Conservation (phyloP, 1,140 invertebrate species). For the Papilio glaucus region DNA sequence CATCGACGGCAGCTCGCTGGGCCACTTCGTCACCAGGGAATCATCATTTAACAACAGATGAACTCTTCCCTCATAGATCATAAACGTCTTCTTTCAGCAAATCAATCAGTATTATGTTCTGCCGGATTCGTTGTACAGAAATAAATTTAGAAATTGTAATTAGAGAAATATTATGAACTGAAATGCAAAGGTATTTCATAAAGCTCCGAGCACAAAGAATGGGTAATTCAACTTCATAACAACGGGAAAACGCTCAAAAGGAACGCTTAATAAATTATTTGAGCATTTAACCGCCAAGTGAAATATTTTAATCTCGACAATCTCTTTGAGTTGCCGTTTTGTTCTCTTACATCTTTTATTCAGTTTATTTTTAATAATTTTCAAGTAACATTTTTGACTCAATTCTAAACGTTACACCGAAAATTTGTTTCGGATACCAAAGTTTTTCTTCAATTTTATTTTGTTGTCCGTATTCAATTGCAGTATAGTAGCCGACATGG, state of each 20-base stretch:
- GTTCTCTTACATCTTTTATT: constrained; percentile 66
- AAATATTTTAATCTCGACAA: constrained; percentile 78
- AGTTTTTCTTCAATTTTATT: background rate
- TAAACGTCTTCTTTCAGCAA: no score
- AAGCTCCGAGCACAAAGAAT: constrained; percentile 34
- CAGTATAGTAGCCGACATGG: no score
- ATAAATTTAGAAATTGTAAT: background rate
- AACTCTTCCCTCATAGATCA: no score
- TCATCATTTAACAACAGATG: no score
- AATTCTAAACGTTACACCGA: constrained; percentile 7
- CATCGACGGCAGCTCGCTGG: no score
- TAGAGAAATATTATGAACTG: background rate
- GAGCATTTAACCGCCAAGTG: constrained; percentile 63
- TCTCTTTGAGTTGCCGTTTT: constrained; percentile 63
- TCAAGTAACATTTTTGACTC: constrained; percentile 18
- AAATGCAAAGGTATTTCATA: constrained; percentile 20
- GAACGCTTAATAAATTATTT: constrained; percentile 73
- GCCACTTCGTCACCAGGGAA: no score
- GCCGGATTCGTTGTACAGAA: background rate
- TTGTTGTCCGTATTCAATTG: no score
- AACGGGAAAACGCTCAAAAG: constrained; percentile 48
- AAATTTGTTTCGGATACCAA: background rate
- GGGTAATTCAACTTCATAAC: constrained; percentile 47
- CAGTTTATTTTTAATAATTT: constrained; percentile 37
- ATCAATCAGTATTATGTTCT: background rate